Percentiles rank a stretch among this genome's conserved stretches.
phyloP scores from a whole-genome alignment of 1,140 invertebrate genomes.

The Achroia grisella region DNA sequence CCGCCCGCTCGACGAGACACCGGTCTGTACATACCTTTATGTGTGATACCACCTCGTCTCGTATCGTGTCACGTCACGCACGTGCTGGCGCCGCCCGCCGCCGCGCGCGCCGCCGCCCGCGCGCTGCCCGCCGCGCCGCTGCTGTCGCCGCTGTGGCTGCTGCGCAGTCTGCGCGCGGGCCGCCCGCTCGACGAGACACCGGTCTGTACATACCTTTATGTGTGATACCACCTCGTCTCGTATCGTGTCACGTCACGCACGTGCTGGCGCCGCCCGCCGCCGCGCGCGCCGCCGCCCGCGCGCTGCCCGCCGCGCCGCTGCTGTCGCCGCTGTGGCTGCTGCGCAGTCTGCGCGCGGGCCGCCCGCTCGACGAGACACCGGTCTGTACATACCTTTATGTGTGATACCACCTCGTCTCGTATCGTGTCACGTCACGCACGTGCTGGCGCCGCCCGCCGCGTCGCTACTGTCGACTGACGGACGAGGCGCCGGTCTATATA shows the following conservation, averaged over 20 bases:
- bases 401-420: no score
- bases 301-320: slow-evolving; percentile 79
- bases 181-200: slow-evolving; percentile 32
- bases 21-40: no score
- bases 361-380: slow-evolving; percentile 33
- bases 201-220: no score
- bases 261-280: slow-evolving; percentile 18
- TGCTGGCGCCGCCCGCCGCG: slow-evolving; percentile 49
- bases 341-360: slow-evolving; percentile 78
- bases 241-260: no score
- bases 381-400: no score
- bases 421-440: no score
- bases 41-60: no score
- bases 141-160: slow-evolving; percentile 80
- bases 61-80: no score
- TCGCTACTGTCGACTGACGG: slow-evolving; percentile 73
- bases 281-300: slow-evolving; percentile 53
- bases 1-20: slow-evolving; percentile 27
- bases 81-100: slow-evolving; percentile 52
- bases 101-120: slow-evolving; percentile 45
- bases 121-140: slow-evolving; percentile 80
- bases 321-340: slow-evolving; percentile 81
- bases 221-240: no score
- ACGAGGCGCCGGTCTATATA: slow-evolving; percentile 35
- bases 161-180: slow-evolving; percentile 79